These are phyloP conservation scores for Oryzias sinensis DNA, from an alignment of 2,797 vertebrate species.

Conservation along the genomic window DNA sequence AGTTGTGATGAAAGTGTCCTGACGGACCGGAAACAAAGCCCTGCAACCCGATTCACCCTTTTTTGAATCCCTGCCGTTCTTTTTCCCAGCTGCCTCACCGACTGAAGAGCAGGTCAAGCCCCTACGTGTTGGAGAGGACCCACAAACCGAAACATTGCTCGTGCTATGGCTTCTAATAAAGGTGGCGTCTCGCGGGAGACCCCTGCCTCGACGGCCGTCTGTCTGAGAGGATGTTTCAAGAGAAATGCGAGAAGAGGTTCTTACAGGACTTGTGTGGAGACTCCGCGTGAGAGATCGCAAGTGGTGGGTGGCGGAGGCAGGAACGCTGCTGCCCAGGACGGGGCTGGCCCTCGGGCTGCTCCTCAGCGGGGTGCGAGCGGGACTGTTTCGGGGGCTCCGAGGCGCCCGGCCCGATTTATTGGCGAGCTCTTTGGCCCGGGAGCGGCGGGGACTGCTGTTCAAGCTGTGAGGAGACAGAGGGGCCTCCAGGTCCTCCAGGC, in stretches of 20 bases:
- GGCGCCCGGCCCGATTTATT: conserved; percentile 73
- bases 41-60: conserved; percentile 32
- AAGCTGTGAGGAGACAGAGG: conserved; percentile 71
- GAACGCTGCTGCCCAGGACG: conserved; percentile 59
- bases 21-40: conserved; percentile 59
- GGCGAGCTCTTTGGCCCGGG: conserved; percentile 74
- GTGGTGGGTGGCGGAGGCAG: conserved; percentile 63
- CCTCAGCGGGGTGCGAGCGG: conserved; percentile 61
- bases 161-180: conserved; percentile 75
- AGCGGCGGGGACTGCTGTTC: conserved; percentile 73
- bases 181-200: conserved; percentile 69
- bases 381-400: conserved; percentile 73
- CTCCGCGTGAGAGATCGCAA: conserved; percentile 72
- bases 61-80: conserved; percentile 28
- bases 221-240: conserved; percentile 30
- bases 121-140: conserved; percentile 16
- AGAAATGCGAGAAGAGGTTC: conserved; percentile 59
- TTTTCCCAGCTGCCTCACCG: conserved; percentile 34
- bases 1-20: conserved; percentile 73
- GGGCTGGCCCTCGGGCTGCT: conserved; percentile 80
- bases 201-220: conserved; percentile 30
- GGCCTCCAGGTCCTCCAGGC: conserved; percentile 80
- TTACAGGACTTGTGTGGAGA: conserved; percentile 83
- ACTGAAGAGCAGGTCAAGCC: conserved; percentile 47
- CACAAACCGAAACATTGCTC: conserved; percentile 42